Percentiles rank a stretch among this genome's conserved stretches.
phyloP scores from a whole-genome alignment of 2,113 vertebrate species.

The Alligator mississippiensis region DNA sequence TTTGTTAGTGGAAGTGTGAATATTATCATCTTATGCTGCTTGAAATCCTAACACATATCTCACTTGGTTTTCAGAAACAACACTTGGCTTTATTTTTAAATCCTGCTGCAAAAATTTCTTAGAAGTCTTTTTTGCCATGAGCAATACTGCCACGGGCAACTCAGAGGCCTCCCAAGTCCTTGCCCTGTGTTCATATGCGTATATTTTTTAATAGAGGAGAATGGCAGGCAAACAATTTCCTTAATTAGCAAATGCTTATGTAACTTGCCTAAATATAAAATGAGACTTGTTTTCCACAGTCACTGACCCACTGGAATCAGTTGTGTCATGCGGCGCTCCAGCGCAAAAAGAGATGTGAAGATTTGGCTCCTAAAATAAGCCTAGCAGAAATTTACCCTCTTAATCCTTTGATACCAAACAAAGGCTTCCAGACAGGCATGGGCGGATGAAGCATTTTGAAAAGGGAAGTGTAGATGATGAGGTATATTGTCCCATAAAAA shows the following conservation, averaged over 20 bases:
- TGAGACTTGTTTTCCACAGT: conserved; percentile 72
- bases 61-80: conserved; percentile 67
- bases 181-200: background rate
- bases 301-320: conserved; percentile 72
- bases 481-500: too few species aligned
- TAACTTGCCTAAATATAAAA: conserved; percentile 74
- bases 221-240: conserved; percentile 56
- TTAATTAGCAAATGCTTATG: conserved; percentile 76
- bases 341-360: conserved; percentile 72
- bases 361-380: conserved; percentile 71
- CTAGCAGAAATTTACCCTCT: conserved; percentile 51
- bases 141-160: conserved; percentile 43
- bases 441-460: background rate
- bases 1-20: conserved; percentile 64
- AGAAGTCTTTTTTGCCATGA: conserved; percentile 60
- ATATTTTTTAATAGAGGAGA: conserved; percentile 35
- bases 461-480: background rate
- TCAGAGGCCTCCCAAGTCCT: conserved; percentile 56
- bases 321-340: conserved; percentile 70
- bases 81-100: conserved; percentile 68
- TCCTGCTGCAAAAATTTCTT: conserved; percentile 60
- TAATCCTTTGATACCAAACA: conserved; percentile 60
- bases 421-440: conserved; percentile 55
- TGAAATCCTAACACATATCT: conserved; percentile 59
- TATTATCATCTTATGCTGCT: conserved; percentile 53